These are phyloP conservation scores for Peromyscus eremicus DNA, from an alignment of 2,797 vertebrate genomes.

Conservation along the genomic window DNA sequence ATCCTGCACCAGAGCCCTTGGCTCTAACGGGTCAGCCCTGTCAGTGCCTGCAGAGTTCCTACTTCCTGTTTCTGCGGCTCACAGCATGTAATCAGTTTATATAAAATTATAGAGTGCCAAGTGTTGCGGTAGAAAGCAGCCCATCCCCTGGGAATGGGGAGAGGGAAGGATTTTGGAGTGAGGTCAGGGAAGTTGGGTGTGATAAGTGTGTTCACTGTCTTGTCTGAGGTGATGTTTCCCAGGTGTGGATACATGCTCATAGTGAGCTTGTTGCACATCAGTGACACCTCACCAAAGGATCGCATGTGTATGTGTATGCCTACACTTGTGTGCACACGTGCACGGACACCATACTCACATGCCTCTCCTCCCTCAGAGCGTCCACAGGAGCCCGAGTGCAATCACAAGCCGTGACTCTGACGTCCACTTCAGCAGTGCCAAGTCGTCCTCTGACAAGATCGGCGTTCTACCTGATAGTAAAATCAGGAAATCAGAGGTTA, in stretches of 20 bases:
- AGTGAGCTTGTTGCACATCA: not conserved
- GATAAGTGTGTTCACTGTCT: not conserved
- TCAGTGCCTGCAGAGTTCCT: too few species aligned
- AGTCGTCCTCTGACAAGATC: not conserved
- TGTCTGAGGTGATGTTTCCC: not conserved
- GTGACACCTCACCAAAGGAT: not conserved
- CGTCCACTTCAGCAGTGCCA: not conserved
- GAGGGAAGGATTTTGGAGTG: not conserved
- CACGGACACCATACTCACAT: not conserved
- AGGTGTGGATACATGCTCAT: not conserved
- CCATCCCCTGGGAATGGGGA: not conserved
- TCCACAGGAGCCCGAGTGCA: not conserved
- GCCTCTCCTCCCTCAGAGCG: not conserved
- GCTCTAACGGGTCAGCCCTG: too few species aligned
- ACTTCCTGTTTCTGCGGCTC: too few species aligned
- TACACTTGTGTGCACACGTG: accelerated
- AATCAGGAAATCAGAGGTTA: slow-evolving; percentile 11
- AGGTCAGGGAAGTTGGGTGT: not conserved
- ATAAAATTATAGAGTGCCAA: not conserved
- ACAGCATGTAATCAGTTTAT: not conserved
- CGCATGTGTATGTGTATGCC: not conserved
- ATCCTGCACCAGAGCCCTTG: too few species aligned
- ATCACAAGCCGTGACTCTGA: not conserved
- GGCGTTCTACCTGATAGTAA: not conserved
- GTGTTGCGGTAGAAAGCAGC: not conserved